Conservation (phyloP, 1,140 invertebrate species). For the Trinorchestia longiramus region DNA sequence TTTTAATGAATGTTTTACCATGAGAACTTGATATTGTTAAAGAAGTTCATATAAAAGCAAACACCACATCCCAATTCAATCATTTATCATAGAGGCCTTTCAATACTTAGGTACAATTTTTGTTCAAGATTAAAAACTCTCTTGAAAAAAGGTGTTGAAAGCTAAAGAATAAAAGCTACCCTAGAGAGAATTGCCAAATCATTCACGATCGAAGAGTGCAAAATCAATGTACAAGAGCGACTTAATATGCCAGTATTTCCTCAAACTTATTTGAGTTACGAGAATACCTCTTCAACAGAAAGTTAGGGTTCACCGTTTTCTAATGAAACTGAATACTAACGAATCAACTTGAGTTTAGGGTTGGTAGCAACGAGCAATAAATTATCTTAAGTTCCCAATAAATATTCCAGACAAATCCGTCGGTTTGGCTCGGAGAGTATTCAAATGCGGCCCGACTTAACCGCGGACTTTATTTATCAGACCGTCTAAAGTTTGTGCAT, state of each 20-base stretch:
- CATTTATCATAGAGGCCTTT: neutral
- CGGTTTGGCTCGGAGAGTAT: constrained; percentile 16
- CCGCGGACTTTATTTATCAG: constrained; percentile 50
- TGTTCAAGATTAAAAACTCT: too few relatives aligned
- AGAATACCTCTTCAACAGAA: neutral
- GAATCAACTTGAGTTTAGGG: neutral
- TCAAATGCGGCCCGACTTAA: constrained; percentile 50
- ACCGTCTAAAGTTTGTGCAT: constrained; percentile 36
- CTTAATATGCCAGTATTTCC: neutral
- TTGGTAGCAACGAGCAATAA: constrained; percentile 28
- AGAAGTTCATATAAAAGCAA: neutral
- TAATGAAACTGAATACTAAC: constrained; percentile 44
- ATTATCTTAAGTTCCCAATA: constrained; percentile 53
- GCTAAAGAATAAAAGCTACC: neutral
- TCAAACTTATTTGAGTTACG: neutral
- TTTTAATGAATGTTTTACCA: neutral
- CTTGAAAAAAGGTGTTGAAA: too few relatives aligned
- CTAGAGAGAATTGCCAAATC: neutral
- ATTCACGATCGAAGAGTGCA: neutral
- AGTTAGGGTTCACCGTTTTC: neutral
- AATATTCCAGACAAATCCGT: constrained; percentile 43
- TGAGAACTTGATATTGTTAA: neutral
- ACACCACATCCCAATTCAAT: neutral
- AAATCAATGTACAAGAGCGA: neutral
- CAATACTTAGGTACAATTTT: neutral